Evolutionary conservation across 1,140 invertebrate species (phyloP), one percentile per base, ranked within the genome.

Genomic region (Sitodiplosis mosellana): DNA sequence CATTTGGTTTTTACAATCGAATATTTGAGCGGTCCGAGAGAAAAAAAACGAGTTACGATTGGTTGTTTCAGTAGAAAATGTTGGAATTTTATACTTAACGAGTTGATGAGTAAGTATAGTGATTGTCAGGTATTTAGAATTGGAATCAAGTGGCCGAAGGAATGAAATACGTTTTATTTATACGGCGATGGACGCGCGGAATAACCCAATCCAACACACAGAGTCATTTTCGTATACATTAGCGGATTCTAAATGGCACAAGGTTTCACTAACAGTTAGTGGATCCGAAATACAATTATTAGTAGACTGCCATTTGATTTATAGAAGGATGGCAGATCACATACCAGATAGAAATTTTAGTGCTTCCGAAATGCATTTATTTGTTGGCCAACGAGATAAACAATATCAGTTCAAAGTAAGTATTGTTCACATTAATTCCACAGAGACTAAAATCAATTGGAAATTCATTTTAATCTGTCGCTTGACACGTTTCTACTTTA

Each of bases 201-300:
- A 74, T 53, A 73, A 74, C 53, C 70, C 72, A 33, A 65, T 65
- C 46, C 73, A 83, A 53, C 77, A 80, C 57, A 77, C 84, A 49
- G 87, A 90, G 72, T 80, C 81, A 61, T 91, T 92, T 71, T 81
- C 80, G 54, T 87, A 83, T 67, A 74, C 77, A 54, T 70, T 92
- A 59, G 86, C 83, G 45, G 87, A 91, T 63, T 79, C 80, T 58
- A 71, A 71, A 52, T 91, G 87, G 87, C 87, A 91, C 70, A 78
- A 78, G 58, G 69, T 91, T 55, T 84, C 86, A 51, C 66, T 91
- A 42, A 77, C 78, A 53, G 76, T 90, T 54, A 87, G 82, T 53
- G 85, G 82, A 51, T 77, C 77, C 54, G 78, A 87, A 69, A 78
- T 83, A 51, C 80, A 83, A 63, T 68, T 92, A 52, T 74, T 84